phyloP scores from a whole-genome alignment of 2,113 vertebrate species.

The Sceloporus undulatus region DNA sequence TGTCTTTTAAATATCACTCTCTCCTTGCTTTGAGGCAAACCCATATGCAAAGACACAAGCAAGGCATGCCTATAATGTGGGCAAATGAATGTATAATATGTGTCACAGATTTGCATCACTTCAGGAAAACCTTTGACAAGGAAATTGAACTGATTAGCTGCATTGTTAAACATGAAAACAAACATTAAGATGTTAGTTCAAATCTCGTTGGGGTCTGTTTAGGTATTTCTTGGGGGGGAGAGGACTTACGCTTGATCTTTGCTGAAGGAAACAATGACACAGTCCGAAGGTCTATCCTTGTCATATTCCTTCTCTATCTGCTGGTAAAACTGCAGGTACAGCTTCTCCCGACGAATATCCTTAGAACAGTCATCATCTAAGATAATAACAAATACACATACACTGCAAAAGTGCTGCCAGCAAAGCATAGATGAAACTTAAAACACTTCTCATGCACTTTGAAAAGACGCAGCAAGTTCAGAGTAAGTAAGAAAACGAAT shows the following conservation, averaged over 20 bases:
- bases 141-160: background rate
- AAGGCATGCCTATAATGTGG: background rate
- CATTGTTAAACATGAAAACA: background rate
- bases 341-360: conserved; percentile 63
- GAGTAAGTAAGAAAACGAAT: background rate
- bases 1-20: background rate
- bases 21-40: background rate
- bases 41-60: background rate
- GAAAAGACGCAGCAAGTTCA: background rate
- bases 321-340: conserved; percentile 80
- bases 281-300: conserved; percentile 73
- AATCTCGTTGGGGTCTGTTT: background rate
- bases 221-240: background rate
- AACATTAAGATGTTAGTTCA: background rate
- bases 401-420: background rate
- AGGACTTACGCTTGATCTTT: conserved; percentile 78
- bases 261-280: conserved; percentile 78
- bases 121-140: background rate
- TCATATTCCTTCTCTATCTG: conserved; percentile 78
- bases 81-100: background rate
- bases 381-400: background rate
- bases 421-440: background rate
- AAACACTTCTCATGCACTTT: background rate
- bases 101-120: background rate
- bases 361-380: conserved; percentile 52